These are phyloP conservation scores for Sesia bembeciformis DNA, from an alignment of 2,888 invertebrate genomes.

Conservation along the genomic window DNA sequence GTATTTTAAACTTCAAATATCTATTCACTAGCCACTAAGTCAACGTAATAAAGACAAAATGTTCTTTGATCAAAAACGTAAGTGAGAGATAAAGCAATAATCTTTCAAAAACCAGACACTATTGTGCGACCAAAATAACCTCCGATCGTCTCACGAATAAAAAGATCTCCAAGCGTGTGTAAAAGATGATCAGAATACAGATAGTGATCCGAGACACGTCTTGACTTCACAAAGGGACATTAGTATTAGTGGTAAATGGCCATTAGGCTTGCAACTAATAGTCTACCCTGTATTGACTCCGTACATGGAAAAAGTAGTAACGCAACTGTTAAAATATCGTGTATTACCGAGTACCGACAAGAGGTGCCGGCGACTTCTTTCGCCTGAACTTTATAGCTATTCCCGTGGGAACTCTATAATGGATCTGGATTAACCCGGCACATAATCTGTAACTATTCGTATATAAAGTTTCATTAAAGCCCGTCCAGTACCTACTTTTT, in stretches of 20 bases:
- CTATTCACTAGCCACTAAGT: not conserved
- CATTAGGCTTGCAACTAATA: conserved; percentile 17
- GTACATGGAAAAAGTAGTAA: not conserved
- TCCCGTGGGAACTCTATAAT: too few species aligned
- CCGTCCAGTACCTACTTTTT: too few species aligned
- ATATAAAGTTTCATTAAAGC: too few species aligned
- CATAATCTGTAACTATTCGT: too few species aligned
- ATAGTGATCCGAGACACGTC: conserved; percentile 30
- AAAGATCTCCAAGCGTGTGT: conserved; percentile 21
- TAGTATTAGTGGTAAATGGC: conserved; percentile 36
- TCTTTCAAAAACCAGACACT: not conserved
- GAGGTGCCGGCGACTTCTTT: too few species aligned
- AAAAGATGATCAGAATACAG: conserved; percentile 21
- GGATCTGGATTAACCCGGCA: too few species aligned
- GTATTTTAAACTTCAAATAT: not conserved
- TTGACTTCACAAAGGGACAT: conserved; percentile 33
- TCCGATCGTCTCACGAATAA: conserved; percentile 8
- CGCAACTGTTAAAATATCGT: too few species aligned
- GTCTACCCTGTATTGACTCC: conserved; percentile 1
- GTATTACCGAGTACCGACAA: too few species aligned
- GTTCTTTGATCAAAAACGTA: not conserved
- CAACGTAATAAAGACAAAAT: not conserved
- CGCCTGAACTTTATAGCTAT: too few species aligned
- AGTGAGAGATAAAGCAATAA: not conserved
- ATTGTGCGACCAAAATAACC: not conserved